Percentiles rank a stretch among this genome's conserved stretches.
These are phyloP conservation scores for Sebastes steindachneri DNA, from an alignment of 2,797 vertebrate genomes.

Conservation along the genomic window DNA sequence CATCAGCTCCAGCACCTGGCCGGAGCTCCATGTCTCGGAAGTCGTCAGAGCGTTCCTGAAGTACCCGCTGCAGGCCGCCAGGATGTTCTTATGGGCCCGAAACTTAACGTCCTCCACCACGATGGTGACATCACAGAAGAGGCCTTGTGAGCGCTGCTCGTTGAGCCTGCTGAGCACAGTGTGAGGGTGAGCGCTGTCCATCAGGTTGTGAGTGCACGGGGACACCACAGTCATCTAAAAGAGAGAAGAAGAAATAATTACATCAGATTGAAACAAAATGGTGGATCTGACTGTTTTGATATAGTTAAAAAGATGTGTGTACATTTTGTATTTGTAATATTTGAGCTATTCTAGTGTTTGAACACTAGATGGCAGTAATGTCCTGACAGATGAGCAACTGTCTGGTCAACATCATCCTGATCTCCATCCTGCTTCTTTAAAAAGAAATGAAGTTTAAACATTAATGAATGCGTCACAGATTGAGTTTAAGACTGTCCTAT, in stretches of 20 bases:
- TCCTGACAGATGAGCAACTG: slow-evolving; percentile 36
- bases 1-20: slow-evolving; percentile 94
- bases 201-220: slow-evolving; percentile 88
- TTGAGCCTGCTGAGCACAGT: slow-evolving; percentile 93
- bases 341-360: slow-evolving; percentile 18
- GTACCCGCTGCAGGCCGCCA: slow-evolving; percentile 96
- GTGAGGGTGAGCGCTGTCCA: slow-evolving; percentile 92
- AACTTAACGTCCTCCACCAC: slow-evolving; percentile 99
- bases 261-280: slow-evolving; percentile 1
- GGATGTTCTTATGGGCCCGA: slow-evolving; percentile 95
- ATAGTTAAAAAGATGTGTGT: not conserved
- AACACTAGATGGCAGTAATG: slow-evolving; percentile 84
- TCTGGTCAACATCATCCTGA: slow-evolving; percentile 8
- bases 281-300: not conserved
- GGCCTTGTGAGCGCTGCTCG: slow-evolving; percentile 94
- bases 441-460: not conserved
- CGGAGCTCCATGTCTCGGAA: slow-evolving; percentile 87
- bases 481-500: not conserved
- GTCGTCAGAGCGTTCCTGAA: slow-evolving; percentile 93
- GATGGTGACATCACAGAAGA: slow-evolving; percentile 97
- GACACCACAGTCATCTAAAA: slow-evolving; percentile 93
- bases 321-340: slow-evolving; percentile 11
- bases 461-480: not conserved
- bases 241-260: not conserved
- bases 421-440: slow-evolving; percentile 6